A percentile compares a stretch with the other conserved stretches of the same genome.
phyloP scores from a whole-genome alignment of 2,797 vertebrate species.

The Hyperoplus lanceolatus region DNA sequence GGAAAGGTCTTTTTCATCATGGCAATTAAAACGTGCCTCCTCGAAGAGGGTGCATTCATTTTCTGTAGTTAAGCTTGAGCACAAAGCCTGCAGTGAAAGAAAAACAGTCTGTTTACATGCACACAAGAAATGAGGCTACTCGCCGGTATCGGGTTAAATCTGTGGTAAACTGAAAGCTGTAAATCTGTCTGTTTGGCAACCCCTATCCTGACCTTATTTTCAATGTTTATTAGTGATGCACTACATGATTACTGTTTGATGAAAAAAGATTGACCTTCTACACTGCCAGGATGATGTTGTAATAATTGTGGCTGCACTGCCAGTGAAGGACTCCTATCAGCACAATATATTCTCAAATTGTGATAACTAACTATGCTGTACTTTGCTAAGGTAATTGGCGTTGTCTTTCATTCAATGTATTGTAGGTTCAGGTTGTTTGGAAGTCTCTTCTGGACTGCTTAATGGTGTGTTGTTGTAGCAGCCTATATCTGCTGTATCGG shows the following conservation, averaged over 20 bases:
- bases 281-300: neutral
- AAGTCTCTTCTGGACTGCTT: constrained; percentile 4
- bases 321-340: neutral
- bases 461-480: neutral
- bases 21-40: neutral
- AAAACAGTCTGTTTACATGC: constrained; percentile 10
- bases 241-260: neutral
- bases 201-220: neutral
- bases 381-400: too few species aligned
- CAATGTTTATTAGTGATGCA: neutral
- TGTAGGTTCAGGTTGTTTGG: neutral
- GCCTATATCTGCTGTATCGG: constrained; percentile 3
- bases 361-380: neutral
- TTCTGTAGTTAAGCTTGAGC: neutral
- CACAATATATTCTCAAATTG: neutral
- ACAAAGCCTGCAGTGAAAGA: neutral
- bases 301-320: neutral
- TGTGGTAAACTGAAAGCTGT: neutral
- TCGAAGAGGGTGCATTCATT: constrained; percentile 3
- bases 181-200: neutral
- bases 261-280: neutral
- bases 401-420: constrained; percentile 18
- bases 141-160: neutral
- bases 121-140: constrained; percentile 21
- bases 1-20: constrained; percentile 6